Evolutionary conservation across 2,888 invertebrate species (phyloP), one percentile per base, ranked within the genome.

Genomic region (Synergus laeviventris): DNA sequence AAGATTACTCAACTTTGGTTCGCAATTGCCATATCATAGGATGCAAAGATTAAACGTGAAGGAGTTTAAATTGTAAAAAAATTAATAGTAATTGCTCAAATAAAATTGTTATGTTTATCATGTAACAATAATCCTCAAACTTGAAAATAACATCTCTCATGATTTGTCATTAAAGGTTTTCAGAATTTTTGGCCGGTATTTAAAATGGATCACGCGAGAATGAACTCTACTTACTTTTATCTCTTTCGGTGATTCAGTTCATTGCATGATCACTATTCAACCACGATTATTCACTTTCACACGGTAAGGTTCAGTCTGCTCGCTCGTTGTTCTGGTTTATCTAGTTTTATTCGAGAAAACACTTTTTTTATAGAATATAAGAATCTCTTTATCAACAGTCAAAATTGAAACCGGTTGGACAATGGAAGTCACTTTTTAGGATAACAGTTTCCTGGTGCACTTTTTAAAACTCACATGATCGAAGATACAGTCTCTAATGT

Each of bases 271-370:
- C 70, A 36, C 70, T n/a, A 54, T 36, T 66, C 16, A 42, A 45
- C 24, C 18, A 62, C 62, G 38, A 54, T 49, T 70, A 70, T 70
- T 45, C 70, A 70, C 70, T 49, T 70, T 70, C 49, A 45, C 49
- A 70, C 21, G 9, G 45, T 45, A 70, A 24, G 16, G 49, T 70
- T 70, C 31, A 54, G 49, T 7, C 49, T 9, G 45, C 31, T 7
- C 45, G 49, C 49, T 36, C 11, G 31, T 70, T 36, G 45, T 49
- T 70, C 31, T 18, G n/a, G 31, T 49, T 31, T n/a, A 49, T 70
- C 24, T 18, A 70, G 5, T 70, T 70, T 45, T 36, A 70, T 36
- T 36, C 31, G n/a, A 3, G n/a, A 31, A 31, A 3, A 16, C 49
- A 70, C 31, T 49, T 70, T 54, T 54, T n/a, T 70, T 18, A 39